phyloP scores from a whole-genome alignment of 1,140 invertebrate genomes.

The Maconellicoccus hirsutus region DNA sequence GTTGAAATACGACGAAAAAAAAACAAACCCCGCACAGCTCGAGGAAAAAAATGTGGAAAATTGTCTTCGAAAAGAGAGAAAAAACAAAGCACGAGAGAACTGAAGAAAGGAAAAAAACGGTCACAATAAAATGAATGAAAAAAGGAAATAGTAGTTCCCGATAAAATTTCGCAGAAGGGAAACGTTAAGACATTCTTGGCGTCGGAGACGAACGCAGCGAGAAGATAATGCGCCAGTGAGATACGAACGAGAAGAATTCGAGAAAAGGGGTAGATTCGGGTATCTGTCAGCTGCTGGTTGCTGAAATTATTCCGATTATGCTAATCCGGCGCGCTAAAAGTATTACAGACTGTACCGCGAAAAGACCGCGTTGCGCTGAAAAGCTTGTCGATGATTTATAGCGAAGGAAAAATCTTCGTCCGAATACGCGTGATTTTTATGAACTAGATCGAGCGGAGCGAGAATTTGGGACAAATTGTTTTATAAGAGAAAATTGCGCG shows the following conservation, averaged over 20 bases:
- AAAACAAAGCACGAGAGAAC: background rate
- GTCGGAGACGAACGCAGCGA: background rate
- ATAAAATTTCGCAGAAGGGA: constrained; percentile 16
- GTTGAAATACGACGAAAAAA: constrained; percentile 2
- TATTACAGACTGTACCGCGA: background rate
- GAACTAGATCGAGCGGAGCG: background rate
- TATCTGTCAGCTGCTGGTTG: constrained; percentile 20
- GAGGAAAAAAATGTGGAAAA: constrained; percentile 5
- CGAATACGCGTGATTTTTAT: background rate
- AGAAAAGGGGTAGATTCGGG: constrained; percentile 15
- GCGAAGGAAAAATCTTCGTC: constrained; percentile 6
- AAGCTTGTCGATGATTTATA: constrained; percentile 15
- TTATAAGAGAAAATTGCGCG: no score
- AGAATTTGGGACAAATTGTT: no score
- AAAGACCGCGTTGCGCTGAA: background rate
- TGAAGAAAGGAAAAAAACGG: constrained; percentile 14
- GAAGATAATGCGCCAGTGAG: background rate
- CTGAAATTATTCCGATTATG: constrained; percentile 22
- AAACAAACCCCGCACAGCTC: background rate
- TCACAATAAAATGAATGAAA: constrained; percentile 20
- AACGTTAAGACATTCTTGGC: constrained; percentile 17
- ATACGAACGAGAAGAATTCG: constrained; percentile 6
- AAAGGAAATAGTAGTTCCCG: constrained; percentile 22
- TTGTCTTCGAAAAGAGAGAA: no score
- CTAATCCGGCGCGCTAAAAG: constrained; percentile 17